A percentile compares a stretch with the other conserved stretches of the same genome.
These are phyloP conservation scores for Lota lota DNA, from an alignment of 2,113 vertebrate species.

Conservation along the genomic window DNA sequence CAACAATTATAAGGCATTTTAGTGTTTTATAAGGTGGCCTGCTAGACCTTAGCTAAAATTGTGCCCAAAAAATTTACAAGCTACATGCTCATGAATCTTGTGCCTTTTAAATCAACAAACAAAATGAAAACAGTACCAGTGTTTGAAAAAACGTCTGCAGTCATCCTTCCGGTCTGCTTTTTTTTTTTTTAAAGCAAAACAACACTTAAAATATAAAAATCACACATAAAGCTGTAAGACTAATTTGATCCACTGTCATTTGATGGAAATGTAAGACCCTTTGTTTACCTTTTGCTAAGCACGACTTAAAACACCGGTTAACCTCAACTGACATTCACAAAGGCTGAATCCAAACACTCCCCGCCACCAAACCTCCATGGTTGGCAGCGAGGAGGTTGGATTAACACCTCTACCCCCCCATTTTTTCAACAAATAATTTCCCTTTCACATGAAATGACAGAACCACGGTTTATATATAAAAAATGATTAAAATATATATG, in stretches of 20 bases:
- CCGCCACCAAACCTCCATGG: no score
- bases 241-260: no score
- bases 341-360: no score
- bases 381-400: not conserved
- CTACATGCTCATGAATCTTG: slow-evolving; percentile 26
- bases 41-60: slow-evolving; percentile 7
- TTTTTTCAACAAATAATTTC: not conserved
- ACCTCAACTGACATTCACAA: no score
- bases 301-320: no score
- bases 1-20: slow-evolving; percentile 19
- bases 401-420: not conserved
- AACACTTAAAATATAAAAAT: not conserved
- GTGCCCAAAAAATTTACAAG: slow-evolving; percentile 1
- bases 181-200: not conserved
- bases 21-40: slow-evolving; percentile 47
- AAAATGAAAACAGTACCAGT: slow-evolving; percentile 15
- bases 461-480: slow-evolving; percentile 3
- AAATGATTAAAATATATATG: not conserved
- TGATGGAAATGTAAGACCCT: no score
- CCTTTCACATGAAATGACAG: slow-evolving; percentile 7
- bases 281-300: no score
- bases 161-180: no score
- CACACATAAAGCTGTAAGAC: not conserved
- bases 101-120: not conserved
- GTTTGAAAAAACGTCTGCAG: not conserved